These are phyloP conservation scores for Hirtodrosophila alboralis DNA, from an alignment of 2,888 invertebrate species.

Conservation along the genomic window DNA sequence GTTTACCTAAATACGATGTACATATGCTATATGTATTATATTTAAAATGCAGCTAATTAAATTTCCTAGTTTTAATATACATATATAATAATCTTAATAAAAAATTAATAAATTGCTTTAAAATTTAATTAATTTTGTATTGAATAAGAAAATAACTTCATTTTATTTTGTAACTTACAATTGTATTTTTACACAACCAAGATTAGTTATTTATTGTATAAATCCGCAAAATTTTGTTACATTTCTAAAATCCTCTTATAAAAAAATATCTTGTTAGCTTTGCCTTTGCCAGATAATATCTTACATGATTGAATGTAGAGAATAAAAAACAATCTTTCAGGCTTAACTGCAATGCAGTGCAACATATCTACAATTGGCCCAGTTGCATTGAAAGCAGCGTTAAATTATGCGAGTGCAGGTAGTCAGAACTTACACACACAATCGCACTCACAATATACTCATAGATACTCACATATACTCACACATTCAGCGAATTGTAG, in stretches of 20 bases:
- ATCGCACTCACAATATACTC: constrained; percentile 4
- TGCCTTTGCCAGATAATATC: constrained; percentile 29
- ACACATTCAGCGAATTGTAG: constrained; percentile 5
- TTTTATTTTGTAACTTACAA: too few relatives aligned
- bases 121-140: too few relatives aligned
- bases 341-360: constrained; percentile 10
- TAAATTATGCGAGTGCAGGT: constrained; percentile 43
- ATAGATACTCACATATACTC: background rate
- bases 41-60: too few relatives aligned
- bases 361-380: constrained; percentile 48
- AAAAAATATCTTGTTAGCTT: constrained; percentile 6
- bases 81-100: too few relatives aligned
- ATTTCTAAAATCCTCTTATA: background rate
- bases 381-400: constrained; percentile 51
- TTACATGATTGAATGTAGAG: constrained; percentile 48
- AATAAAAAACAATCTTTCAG: constrained; percentile 42
- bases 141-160: too few relatives aligned
- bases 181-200: too few relatives aligned
- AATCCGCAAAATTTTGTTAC: background rate
- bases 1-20: too few relatives aligned
- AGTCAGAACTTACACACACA: constrained; percentile 1
- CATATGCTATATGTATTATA: too few relatives aligned
- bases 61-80: too few relatives aligned
- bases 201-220: background rate
- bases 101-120: too few relatives aligned